A percentile compares a stretch with the other conserved stretches of the same genome.
phyloP scores from a whole-genome alignment of 2,113 vertebrate species.

The Melanerpes aurifrons region DNA sequence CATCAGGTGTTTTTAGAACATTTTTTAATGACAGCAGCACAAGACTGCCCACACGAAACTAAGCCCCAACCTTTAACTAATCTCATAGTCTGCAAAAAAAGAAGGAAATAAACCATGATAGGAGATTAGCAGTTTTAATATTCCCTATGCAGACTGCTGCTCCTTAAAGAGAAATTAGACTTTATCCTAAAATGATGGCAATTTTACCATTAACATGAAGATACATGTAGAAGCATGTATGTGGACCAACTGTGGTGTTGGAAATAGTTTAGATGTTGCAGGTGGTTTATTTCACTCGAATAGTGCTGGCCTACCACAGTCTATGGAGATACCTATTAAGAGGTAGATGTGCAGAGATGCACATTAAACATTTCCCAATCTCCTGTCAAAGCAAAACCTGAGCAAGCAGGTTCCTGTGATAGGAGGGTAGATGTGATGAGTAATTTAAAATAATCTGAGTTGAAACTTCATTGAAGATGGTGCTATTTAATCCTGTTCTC shows the following conservation, averaged over 20 bases:
- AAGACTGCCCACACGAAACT: not conserved
- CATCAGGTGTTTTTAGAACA: not conserved
- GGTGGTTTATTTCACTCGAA: not conserved
- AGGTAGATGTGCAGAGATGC: not conserved
- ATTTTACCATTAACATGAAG: not conserved
- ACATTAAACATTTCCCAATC: not conserved
- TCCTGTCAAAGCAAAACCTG: not conserved
- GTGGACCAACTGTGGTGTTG: not conserved
- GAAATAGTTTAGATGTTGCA: not conserved
- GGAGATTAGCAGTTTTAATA: not conserved
- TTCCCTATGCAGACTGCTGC: not conserved
- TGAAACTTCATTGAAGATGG: not conserved
- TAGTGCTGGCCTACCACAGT: not conserved
- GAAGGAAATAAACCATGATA: not conserved
- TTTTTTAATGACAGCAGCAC: not conserved
- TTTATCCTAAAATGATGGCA: not conserved
- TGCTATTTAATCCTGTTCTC: not conserved
- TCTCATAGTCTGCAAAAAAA: not conserved
- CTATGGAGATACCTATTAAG: not conserved
- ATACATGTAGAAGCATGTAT: not conserved
- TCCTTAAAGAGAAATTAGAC: not conserved
- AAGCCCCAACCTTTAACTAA: not conserved
- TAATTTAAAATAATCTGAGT: not conserved
- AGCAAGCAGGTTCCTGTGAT: not conserved
- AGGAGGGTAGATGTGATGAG: not conserved